A percentile compares a stretch with the other conserved stretches of the same genome.
These are phyloP conservation scores for Trissolcus brochymenae DNA, from an alignment of 2,888 invertebrate genomes.

Conservation along the genomic window DNA sequence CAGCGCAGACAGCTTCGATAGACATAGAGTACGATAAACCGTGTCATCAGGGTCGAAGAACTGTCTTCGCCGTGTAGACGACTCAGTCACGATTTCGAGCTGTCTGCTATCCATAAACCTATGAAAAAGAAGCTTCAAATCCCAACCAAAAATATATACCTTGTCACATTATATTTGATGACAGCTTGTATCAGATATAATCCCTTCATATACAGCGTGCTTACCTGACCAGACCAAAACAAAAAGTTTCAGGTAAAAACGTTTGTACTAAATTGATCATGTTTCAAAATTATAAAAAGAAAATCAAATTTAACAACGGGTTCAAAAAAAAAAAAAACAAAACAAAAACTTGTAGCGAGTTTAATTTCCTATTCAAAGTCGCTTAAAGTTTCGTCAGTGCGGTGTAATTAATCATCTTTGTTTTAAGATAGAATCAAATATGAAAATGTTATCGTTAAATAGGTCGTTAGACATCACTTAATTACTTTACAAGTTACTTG, in stretches of 20 bases:
- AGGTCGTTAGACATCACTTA: constrained; percentile 51
- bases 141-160: not conserved
- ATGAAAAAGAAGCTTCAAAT: not conserved
- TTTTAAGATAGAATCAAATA: constrained; percentile 51
- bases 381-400: constrained; percentile 16
- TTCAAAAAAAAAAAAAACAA: not conserved
- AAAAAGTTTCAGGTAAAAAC: too few species aligned
- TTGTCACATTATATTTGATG: too few species aligned
- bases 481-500: constrained; percentile 49
- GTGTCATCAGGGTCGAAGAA: constrained; percentile 20
- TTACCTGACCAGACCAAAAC: too few species aligned
- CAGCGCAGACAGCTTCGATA: constrained; percentile 19
- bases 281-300: too few species aligned
- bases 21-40: constrained; percentile 13
- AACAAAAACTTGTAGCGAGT: not conserved
- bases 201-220: too few species aligned
- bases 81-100: not conserved
- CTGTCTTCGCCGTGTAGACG: constrained; percentile 11
- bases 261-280: too few species aligned
- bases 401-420: constrained; percentile 43
- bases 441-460: constrained; percentile 51
- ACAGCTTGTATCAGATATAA: too few species aligned
- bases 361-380: constrained; percentile 17
- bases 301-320: not conserved
- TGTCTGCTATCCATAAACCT: too few species aligned